These are phyloP conservation scores for Anorthoa munda DNA, from an alignment of 2,888 invertebrate species.

Conservation along the genomic window DNA sequence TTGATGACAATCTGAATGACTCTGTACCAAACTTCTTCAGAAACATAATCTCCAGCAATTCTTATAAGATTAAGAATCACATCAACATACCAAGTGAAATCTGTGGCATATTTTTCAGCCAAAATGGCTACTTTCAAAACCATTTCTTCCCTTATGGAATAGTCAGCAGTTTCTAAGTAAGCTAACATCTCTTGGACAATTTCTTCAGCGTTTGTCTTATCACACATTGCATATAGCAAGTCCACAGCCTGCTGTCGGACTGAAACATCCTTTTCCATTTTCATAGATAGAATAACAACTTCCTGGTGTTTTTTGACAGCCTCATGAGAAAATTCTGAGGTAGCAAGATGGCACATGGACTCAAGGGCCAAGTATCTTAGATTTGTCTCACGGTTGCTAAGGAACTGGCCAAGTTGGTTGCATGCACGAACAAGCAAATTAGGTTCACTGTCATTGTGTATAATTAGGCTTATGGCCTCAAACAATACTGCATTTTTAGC, in stretches of 20 bases:
- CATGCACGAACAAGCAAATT: constrained; percentile 99
- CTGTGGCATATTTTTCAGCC: constrained; percentile 99
- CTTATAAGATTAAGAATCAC: constrained; percentile 99
- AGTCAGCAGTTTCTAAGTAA: constrained; percentile 99
- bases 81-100: constrained; percentile 99
- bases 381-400: constrained; percentile 99
- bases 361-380: constrained; percentile 99
- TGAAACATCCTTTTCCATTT: constrained; percentile 99
- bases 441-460: constrained; percentile 99
- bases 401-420: constrained; percentile 99
- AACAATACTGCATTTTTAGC: constrained; percentile 99
- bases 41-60: constrained; percentile 99
- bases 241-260: constrained; percentile 99
- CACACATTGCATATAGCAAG: constrained; percentile 99
- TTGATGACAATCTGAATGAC: constrained; percentile 99
- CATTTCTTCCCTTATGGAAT: constrained; percentile 99
- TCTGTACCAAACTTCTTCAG: constrained; percentile 99
- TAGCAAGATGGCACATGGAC: constrained; percentile 99
- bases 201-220: constrained; percentile 99
- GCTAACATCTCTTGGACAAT: constrained; percentile 99
- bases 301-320: constrained; percentile 99
- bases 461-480: constrained; percentile 99
- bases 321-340: constrained; percentile 99
- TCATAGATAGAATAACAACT: constrained; percentile 99
- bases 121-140: constrained; percentile 99